phyloP scores from a whole-genome alignment of 2,888 invertebrate genomes.

The Polymixis lichenea region DNA sequence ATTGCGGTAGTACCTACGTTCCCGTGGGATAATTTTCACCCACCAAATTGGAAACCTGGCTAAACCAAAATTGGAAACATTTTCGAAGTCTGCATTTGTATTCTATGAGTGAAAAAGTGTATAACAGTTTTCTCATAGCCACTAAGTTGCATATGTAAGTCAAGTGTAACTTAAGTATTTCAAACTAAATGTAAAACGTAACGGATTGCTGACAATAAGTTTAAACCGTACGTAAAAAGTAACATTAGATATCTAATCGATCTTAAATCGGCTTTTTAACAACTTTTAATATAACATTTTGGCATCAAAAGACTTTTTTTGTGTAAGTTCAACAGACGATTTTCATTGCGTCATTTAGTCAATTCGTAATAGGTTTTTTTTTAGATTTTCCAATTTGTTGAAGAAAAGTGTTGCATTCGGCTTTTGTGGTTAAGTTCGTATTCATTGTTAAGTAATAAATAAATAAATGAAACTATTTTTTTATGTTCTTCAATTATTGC shows the following conservation, averaged over 20 bases:
- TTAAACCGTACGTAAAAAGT: conserved; percentile 3
- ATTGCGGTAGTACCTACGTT: too few relatives aligned
- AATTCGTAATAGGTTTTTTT: background rate
- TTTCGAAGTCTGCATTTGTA: too few relatives aligned
- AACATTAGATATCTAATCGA: conserved; percentile 20
- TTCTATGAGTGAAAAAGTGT: too few relatives aligned
- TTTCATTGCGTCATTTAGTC: background rate
- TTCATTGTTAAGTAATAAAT: background rate
- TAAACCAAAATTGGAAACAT: background rate
- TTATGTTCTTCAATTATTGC: background rate
- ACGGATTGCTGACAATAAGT: conserved; percentile 3
- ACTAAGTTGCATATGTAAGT: background rate
- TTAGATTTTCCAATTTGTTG: conserved; percentile 3
- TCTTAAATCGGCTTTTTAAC: conserved; percentile 22
- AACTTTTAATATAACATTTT: conserved; percentile 22
- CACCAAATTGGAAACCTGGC: too few relatives aligned
- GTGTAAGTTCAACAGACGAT: background rate
- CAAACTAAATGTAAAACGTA: conserved; percentile 8
- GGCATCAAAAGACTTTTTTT: conserved; percentile 29
- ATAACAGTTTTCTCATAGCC: too few relatives aligned
- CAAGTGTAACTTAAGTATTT: background rate
- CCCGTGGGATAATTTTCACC: too few relatives aligned
- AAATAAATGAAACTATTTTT: background rate
- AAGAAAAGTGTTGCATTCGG: background rate
- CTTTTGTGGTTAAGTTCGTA: conserved; percentile 5